These are phyloP conservation scores for Chelon auratus DNA, from an alignment of 2,797 vertebrate genomes.

Conservation along the genomic window DNA sequence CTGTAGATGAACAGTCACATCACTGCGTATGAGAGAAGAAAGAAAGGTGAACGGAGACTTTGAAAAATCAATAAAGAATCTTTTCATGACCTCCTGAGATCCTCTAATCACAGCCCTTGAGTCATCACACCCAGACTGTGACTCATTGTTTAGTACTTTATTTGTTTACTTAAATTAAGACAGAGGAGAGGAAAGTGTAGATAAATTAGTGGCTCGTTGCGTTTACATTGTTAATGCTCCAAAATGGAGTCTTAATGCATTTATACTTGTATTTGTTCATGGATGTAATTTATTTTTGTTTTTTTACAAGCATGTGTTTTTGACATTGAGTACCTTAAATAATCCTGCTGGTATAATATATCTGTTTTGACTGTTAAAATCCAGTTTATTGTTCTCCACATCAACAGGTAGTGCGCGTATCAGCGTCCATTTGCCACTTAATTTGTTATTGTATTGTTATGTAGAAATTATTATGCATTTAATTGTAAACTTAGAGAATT, in stretches of 20 bases:
- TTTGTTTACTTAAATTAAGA: not conserved
- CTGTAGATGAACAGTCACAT: constrained; percentile 19
- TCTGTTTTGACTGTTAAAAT: not conserved
- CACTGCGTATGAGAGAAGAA: fast-evolving
- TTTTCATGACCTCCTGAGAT: constrained; percentile 10
- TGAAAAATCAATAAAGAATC: constrained; percentile 13
- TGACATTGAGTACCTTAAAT: not conserved
- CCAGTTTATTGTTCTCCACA: constrained; percentile 8
- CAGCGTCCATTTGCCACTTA: not conserved
- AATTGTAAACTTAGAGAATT: no score
- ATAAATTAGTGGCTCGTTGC: not conserved
- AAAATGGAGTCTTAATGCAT: not conserved
- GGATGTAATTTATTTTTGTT: not conserved
- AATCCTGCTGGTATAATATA: not conserved
- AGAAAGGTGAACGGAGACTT: not conserved
- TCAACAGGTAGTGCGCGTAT: not conserved
- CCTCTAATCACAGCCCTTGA: constrained; percentile 4
- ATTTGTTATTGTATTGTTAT: not conserved
- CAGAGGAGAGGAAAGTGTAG: not conserved
- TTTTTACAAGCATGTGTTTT: not conserved
- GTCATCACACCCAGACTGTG: not conserved
- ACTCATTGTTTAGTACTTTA: constrained; percentile 1
- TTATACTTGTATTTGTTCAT: not conserved
- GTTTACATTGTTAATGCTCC: not conserved
- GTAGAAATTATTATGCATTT: no score